Percentiles rank a stretch among this genome's conserved stretches.
These are phyloP conservation scores for Fragum sueziense DNA, from an alignment of 2,888 invertebrate genomes.

Conservation along the genomic window DNA sequence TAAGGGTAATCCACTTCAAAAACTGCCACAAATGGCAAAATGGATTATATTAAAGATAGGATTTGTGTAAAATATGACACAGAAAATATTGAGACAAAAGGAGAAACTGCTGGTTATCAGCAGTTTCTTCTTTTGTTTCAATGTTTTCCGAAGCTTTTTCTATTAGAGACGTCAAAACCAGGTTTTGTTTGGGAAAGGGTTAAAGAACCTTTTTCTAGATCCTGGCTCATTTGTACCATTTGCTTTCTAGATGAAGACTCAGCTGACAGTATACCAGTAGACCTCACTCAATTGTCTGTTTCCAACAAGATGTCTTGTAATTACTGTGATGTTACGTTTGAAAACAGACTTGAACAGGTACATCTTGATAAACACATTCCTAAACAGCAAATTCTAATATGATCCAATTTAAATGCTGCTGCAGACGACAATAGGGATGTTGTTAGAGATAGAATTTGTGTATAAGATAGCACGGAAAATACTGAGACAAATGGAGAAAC, in stretches of 20 bases:
- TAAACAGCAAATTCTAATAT: too few relatives aligned
- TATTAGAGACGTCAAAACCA: background rate
- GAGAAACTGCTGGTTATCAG: background rate
- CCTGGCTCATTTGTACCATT: background rate
- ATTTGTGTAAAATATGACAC: too few relatives aligned
- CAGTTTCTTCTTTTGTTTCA: conserved; percentile 1
- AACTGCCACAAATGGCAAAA: too few relatives aligned
- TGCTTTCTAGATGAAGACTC: conserved; percentile 1
- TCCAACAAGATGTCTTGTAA: conserved; percentile 74
- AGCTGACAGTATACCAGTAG: background rate
- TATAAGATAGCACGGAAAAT: too few relatives aligned
- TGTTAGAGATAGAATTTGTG: too few relatives aligned
- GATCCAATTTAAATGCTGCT: too few relatives aligned
- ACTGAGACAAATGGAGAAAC: too few relatives aligned
- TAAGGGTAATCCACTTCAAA: too few relatives aligned
- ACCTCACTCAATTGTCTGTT: conserved; percentile 51
- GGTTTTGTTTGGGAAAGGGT: background rate
- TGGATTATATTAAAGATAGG: too few relatives aligned
- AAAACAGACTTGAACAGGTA: conserved; percentile 70
- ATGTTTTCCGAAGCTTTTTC: background rate
- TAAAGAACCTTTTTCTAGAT: background rate
- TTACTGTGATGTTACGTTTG: conserved; percentile 66
- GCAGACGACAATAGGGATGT: too few relatives aligned
- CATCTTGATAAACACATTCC: too few relatives aligned
- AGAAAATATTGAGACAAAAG: too few relatives aligned